Evolutionary conservation across 2,888 invertebrate genomes (phyloP).

Genomic region (Hydrotaea diabolus): DNA sequence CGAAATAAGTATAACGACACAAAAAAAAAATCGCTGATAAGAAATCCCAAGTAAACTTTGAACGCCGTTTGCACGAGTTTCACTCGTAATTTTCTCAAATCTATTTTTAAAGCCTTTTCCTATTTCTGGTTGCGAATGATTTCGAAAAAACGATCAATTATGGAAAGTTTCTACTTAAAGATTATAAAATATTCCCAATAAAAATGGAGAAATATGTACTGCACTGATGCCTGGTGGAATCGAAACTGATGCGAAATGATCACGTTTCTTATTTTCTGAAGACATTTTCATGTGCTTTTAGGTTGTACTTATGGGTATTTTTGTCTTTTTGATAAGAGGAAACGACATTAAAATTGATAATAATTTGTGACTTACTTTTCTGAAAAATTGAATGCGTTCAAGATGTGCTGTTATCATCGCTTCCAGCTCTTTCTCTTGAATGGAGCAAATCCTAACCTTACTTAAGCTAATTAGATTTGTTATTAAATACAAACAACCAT

Average conservation of each 20-base stretch:
- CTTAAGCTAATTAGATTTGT: conserved; percentile 43
- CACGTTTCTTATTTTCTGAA: not conserved
- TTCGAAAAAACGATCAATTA: too few relatives aligned
- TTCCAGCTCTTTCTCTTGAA: not conserved
- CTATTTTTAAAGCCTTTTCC: conserved; percentile 36
- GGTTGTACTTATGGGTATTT: not conserved
- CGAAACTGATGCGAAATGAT: not conserved
- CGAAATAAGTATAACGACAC: not conserved
- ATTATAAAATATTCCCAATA: not conserved
- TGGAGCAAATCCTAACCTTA: conserved; percentile 39
- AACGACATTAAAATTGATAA: not conserved
- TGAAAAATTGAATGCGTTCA: too few relatives aligned
- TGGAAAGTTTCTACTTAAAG: too few relatives aligned
- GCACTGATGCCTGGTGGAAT: not conserved
- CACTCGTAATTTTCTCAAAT: conserved; percentile 1
- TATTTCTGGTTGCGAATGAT: not conserved
- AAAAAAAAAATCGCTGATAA: conserved; percentile 61
- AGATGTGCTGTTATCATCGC: not conserved
- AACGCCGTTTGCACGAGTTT: conserved; percentile 30
- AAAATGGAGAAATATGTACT: not conserved
- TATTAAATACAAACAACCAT: not conserved
- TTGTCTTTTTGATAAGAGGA: conserved; percentile 42
- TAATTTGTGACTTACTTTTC: not conserved
- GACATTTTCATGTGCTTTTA: not conserved
- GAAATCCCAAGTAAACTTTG: conserved; percentile 33